These are phyloP conservation scores for Cataglyphis cursor DNA, from an alignment of 2,888 invertebrate species.

Conservation along the genomic window DNA sequence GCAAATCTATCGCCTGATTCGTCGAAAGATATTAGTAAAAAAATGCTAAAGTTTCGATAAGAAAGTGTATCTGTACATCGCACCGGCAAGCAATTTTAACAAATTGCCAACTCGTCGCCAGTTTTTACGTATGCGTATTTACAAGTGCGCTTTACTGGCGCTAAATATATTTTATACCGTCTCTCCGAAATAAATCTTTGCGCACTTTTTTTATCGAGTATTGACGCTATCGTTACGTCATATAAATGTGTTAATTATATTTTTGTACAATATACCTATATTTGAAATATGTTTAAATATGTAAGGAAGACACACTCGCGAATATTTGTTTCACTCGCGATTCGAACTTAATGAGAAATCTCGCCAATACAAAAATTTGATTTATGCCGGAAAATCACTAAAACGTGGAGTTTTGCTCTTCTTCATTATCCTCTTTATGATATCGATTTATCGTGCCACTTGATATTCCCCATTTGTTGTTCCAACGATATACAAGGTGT, in stretches of 20 bases:
- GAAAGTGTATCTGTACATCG: neutral
- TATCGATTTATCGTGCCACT: conserved; percentile 12
- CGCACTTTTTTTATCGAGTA: neutral
- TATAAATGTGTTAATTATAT: conserved; percentile 22
- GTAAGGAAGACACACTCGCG: conserved; percentile 46
- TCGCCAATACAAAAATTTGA: conserved; percentile 19
- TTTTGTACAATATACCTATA: conserved; percentile 48
- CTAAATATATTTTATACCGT: conserved; percentile 4
- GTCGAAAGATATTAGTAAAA: conserved; percentile 10
- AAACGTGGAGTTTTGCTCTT: conserved; percentile 2
- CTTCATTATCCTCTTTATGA: conserved; percentile 5
- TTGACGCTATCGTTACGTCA: conserved; percentile 11
- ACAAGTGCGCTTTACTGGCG: conserved; percentile 35
- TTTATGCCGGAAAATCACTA: neutral
- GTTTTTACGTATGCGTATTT: conserved; percentile 26
- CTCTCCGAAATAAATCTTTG: neutral
- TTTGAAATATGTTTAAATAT: conserved; percentile 15
- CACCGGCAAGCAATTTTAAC: neutral
- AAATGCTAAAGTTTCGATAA: conserved; percentile 15
- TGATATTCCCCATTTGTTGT: conserved; percentile 39
- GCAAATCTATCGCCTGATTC: conserved; percentile 26
- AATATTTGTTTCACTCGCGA: conserved; percentile 18
- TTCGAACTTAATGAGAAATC: conserved; percentile 10
- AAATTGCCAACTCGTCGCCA: conserved; percentile 10
- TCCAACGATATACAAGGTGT: conserved; percentile 54